Base-by-base conservation (phyloP, 2,797 vertebrate genomes). In the Scolopax rusticola region DNA sequence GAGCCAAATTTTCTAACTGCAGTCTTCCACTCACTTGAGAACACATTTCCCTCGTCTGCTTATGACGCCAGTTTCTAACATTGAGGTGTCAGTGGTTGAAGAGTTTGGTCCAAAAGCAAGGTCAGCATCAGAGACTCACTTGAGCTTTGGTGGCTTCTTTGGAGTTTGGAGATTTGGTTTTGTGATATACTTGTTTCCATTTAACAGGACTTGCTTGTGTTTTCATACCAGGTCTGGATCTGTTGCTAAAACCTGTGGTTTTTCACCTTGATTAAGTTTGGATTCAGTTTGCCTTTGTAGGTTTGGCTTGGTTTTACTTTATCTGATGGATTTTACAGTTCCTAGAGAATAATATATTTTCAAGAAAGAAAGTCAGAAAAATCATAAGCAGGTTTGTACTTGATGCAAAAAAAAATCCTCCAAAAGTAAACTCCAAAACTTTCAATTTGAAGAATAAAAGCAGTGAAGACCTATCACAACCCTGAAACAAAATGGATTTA, bases 51-150 rank as follows among this genome's bases (percentile, higher is more conserved):
- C 19, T 61, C 18, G 2, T 54, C 80, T 87, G 16, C 12, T 53
- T 53, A 50, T 33, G n/a, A 61, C 28, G 3, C 4, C 78, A 12
- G 14, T 61, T 89, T 78, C 77, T 48, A 50, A n/a, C 10, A 57
- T 0, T 4, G 18, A 81, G 16, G 23, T 60, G 11, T 23, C 28
- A 74, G 9, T 11, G 6, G 11, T 43, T 28, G 56, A 33, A 74
- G 33, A 40, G 10, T 82, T 90, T 82, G 38, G 15, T 78, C 45
- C 63, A n/a, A 75, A 9, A 50, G 21, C 27, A 75, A 38, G 3
- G 6, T 13, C 1, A 0, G 15, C 16, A 60, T 11, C 25, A 15
- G 1, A 63, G 68, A 67, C 2, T 74, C 6, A 16, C 19, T 51
- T 47, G 23, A 60, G 20, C 45, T 11, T 32, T 59, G 15, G 27